Percentiles rank a stretch among this genome's conserved stretches.
Evolutionary conservation across 2,113 vertebrate species (phyloP).

Genomic region (Alethe castanea): DNA sequence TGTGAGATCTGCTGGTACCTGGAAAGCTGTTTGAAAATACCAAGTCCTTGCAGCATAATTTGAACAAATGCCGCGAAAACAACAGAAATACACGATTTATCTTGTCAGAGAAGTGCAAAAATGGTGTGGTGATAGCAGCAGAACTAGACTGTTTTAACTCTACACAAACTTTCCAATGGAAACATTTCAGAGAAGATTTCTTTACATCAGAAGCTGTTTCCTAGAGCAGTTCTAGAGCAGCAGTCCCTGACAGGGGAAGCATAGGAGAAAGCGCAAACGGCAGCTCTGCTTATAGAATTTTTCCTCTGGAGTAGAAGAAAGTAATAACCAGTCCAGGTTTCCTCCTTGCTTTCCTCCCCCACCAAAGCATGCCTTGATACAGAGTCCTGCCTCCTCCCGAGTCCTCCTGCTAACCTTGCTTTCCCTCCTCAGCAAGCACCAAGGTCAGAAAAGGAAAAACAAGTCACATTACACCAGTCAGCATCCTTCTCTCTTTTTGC

Average conservation of each 20-base stretch:
- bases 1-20: not conserved
- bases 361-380: not conserved
- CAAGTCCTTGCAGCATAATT: not conserved
- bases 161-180: not conserved
- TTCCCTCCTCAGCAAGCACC: not conserved
- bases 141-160: not conserved
- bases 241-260: not conserved
- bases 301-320: not conserved
- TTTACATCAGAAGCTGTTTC: not conserved
- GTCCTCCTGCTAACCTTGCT: not conserved
- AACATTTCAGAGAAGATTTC: not conserved
- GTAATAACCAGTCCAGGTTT: not conserved
- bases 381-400: not conserved
- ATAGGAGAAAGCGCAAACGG: not conserved
- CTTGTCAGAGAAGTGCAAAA: not conserved
- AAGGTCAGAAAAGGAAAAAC: not conserved
- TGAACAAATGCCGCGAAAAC: not conserved
- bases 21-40: not conserved
- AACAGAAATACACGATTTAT: not conserved
- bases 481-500: not conserved
- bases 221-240: not conserved
- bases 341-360: not conserved
- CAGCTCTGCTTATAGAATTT: not conserved
- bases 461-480: not conserved
- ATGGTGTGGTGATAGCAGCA: rapidly evolving